Base-by-base conservation (phyloP, 2,797 vertebrate genomes). In the Hephaestus fuliginosus region DNA sequence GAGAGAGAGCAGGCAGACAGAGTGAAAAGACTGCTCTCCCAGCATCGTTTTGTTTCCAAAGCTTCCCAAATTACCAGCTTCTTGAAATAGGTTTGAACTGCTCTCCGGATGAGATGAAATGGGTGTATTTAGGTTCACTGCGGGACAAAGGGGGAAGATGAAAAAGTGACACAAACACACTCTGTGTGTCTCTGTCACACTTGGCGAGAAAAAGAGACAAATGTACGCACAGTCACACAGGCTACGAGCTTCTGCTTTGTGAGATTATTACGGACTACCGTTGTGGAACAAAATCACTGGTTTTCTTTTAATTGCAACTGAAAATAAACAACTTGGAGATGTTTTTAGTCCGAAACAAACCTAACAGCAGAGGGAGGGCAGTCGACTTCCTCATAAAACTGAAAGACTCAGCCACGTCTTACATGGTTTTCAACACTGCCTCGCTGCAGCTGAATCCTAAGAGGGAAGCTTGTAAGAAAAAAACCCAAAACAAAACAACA, bases 61-160 rank as follows among this genome's bases (percentile, higher is more conserved):
- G 70, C 75, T 81, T 79, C 64, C 82, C 81, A 92, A 94, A 94
- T 93, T 82, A 93, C 89, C 82, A 84, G 74, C 68, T 92, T 90
- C 92, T 91, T 73, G 78, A 94, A 94, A 94, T 91, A 94, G 86
- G 74, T 22, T 36, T 68, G 49, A 78, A 65, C 17, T 48, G 58
- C 73, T 88, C 62, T 76, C 83, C 78, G 80, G 80, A 53, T 66
- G 79, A 83, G 65, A 88, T 63, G 63, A 75, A 78, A 86, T 66
- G 74, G 61, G 58, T 80, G 70, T 72, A 76, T 90, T 89, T 82
- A 75, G 70, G 70, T 78, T 83, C 80, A 72, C 62, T 76, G 75
- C 43, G 62, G 82, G 72, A 85, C 71, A 60, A 82, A 69, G n/a
- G 51, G 63, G 76, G 77, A 75, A 49, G 76, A 82, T 65, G 78